These are phyloP conservation scores for Danionella cerebrum DNA, from an alignment of 2,113 vertebrate genomes.

Conservation along the genomic window DNA sequence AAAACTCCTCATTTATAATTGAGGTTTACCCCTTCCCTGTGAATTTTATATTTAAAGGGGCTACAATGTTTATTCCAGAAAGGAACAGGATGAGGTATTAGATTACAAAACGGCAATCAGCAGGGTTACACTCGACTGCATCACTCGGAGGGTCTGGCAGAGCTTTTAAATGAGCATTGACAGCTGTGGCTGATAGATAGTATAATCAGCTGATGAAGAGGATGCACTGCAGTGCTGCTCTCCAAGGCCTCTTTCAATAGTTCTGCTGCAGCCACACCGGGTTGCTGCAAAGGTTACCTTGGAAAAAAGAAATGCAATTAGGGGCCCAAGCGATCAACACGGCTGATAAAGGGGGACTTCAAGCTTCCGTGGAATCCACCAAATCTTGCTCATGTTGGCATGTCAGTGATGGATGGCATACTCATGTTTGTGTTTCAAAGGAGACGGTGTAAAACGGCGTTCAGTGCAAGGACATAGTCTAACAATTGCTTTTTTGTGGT, in stretches of 20 bases:
- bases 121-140: conserved; percentile 55
- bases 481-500: conserved; percentile 14
- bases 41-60: conserved; percentile 33
- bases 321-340: conserved; percentile 39
- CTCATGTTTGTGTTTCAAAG: not conserved
- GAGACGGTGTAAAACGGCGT: conserved; percentile 10
- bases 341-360: conserved; percentile 24
- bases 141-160: conserved; percentile 57
- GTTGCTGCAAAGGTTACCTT: conserved; percentile 51
- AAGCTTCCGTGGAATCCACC: conserved; percentile 16
- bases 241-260: conserved; percentile 55
- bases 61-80: conserved; percentile 41
- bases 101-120: conserved; percentile 67
- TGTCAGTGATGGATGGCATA: not conserved
- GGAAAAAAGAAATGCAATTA: conserved; percentile 49
- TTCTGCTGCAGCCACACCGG: conserved; percentile 41
- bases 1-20: too few species aligned
- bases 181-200: conserved; percentile 68
- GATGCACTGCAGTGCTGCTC: conserved; percentile 53
- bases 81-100: conserved; percentile 52
- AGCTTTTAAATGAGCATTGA: conserved; percentile 63
- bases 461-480: conserved; percentile 22
- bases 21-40: conserved; percentile 28
- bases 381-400: conserved; percentile 23
- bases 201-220: conserved; percentile 68